These are phyloP conservation scores for Hypomecis punctinalis DNA, from an alignment of 2,888 invertebrate genomes.

Conservation along the genomic window DNA sequence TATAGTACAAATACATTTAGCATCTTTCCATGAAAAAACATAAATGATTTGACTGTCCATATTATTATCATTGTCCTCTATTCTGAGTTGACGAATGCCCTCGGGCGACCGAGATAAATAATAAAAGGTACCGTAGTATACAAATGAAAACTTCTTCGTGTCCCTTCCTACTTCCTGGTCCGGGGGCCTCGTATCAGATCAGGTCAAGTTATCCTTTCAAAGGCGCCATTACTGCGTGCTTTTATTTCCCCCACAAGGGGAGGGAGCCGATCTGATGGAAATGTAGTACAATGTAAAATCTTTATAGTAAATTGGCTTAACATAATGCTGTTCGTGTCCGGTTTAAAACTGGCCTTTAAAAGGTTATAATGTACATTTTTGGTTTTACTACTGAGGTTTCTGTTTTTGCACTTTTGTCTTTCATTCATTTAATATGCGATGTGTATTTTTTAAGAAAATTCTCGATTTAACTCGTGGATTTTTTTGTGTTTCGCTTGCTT, in stretches of 20 bases:
- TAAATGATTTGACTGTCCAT: not conserved
- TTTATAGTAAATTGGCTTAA: too few relatives aligned
- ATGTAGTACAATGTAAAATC: not conserved
- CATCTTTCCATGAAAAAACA: not conserved
- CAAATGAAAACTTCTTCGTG: conserved; percentile 27
- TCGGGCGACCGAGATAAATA: conserved; percentile 17
- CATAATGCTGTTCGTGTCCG: too few relatives aligned
- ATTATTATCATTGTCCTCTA: not conserved
- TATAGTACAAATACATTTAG: too few relatives aligned
- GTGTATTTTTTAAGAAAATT: too few relatives aligned
- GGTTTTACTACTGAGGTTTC: too few relatives aligned
- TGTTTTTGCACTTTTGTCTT: too few relatives aligned
- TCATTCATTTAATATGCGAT: too few relatives aligned
- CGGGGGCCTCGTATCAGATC: conserved; percentile 41
- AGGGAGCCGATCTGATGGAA: conserved; percentile 25
- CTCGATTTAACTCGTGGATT: too few relatives aligned
- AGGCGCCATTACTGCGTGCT: conserved; percentile 36
- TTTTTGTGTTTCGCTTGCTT: too few relatives aligned
- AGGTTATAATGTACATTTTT: too few relatives aligned
- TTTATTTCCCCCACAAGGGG: conserved; percentile 35
- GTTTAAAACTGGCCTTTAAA: too few relatives aligned
- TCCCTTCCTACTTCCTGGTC: conserved; percentile 34
- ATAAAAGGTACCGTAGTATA: conserved; percentile 8
- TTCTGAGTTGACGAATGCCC: conserved; percentile 3
- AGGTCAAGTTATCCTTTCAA: conserved; percentile 46